Base-by-base conservation (phyloP, 2,797 vertebrate genomes). In the Corythornis leucogaster region DNA sequence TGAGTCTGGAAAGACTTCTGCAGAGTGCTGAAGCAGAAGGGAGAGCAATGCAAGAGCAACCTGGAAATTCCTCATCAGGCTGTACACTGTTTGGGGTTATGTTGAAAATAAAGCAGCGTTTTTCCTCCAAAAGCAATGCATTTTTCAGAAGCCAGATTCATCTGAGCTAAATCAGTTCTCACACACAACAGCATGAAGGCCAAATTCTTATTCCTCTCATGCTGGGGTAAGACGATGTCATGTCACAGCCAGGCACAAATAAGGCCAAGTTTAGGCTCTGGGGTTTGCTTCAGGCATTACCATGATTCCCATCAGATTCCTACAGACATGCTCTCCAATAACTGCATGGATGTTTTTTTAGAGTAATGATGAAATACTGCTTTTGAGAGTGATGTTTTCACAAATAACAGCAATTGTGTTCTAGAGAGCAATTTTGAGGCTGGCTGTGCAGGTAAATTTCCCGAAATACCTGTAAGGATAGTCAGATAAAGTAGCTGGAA, bases 391-490 rank as follows among this genome's bases (percentile, higher is more conserved):
- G 50, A 33, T 58, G 80, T 59, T 92, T 85, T 74, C 87, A 55
- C 64, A 82, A 81, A 76, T 63, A 82, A 59, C 63, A 90, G 76
- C 83, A 67, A 50, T 48, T 78, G 89, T 4, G 1, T 87, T 66
- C 40, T 38, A 70, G 89, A 85, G 67, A 82, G 80, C 76, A 79
- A 63, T 71, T 71, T 45, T 21, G 81, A 79, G 71, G 54, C 58
- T 42, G 40, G 26, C 77, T 75, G 63, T 78, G 83, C 59, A 90
- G 80, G 94, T 87, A 87, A 85, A 85, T 89, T 75, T 71, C 71
- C 57, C 2, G 0, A 61, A 79, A 93, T 79, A 89, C 50, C 71
- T 81, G 73, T 63, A 54, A 85, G 33, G 58, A 45, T 67, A 85
- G 76, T 22, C 86, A 81, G 71, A 58, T 66, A 57, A 84, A 91